These are phyloP conservation scores for Cydia strobilella DNA, from an alignment of 1,140 invertebrate species.

Conservation along the genomic window DNA sequence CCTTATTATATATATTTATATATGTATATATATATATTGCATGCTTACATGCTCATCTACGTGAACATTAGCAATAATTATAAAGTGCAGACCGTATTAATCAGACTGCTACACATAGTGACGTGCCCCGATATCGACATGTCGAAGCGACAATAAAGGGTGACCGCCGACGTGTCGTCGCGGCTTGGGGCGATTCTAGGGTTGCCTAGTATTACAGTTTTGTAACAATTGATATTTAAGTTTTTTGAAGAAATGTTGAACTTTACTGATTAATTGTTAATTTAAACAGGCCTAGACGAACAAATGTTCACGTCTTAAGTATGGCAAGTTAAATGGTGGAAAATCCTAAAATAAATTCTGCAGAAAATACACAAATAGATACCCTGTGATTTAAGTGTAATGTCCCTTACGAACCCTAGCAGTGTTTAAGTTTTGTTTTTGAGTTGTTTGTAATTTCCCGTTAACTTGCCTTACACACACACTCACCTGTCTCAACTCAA, in stretches of 20 bases:
- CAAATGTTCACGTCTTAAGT: no score
- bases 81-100: background rate
- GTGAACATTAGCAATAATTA: background rate
- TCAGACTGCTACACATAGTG: slow-evolving; percentile 2
- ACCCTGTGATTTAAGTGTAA: no score
- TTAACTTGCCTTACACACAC: no score
- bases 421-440: no score
- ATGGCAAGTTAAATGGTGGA: no score
- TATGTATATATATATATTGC: background rate
- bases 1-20: background rate
- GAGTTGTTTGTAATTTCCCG: no score
- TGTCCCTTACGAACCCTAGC: no score
- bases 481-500: no score
- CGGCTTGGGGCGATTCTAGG: slow-evolving; percentile 1
- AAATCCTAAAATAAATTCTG: no score
- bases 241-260: no score
- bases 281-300: no score
- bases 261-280: background rate
- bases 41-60: background rate
- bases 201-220: background rate
- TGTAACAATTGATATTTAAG: background rate
- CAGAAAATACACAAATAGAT: no score
- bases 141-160: slow-evolving; percentile 18
- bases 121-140: slow-evolving; percentile 13
- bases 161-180: slow-evolving; percentile 17